Evolutionary conservation across 2,888 invertebrate genomes (phyloP).

Genomic region (Acanthosepion esculentum): DNA sequence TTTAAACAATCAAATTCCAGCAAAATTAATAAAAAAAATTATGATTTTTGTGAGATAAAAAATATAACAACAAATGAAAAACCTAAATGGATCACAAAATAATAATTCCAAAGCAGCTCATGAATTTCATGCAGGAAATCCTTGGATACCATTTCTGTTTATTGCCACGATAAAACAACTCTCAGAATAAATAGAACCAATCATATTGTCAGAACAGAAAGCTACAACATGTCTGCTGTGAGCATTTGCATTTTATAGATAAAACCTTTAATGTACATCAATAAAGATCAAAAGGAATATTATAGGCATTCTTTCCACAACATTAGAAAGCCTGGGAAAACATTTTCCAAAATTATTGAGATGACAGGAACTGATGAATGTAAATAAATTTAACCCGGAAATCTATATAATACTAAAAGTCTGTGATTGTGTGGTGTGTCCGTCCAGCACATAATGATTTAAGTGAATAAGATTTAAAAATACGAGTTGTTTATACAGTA

Average conservation of each 20-base stretch:
- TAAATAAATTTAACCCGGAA: no score
- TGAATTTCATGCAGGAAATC: not conserved
- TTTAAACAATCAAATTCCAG: not conserved
- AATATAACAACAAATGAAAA: not conserved
- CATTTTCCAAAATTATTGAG: no score
- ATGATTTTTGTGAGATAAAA: not conserved
- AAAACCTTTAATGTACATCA: conserved; percentile 9
- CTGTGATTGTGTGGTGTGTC: no score
- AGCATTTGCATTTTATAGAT: not conserved
- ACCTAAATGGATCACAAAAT: not conserved
- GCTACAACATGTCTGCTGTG: not conserved
- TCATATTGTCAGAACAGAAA: not conserved
- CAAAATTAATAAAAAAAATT: not conserved
- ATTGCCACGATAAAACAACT: not conserved
- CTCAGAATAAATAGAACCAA: not conserved
- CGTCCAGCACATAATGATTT: no score
- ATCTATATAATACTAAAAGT: no score
- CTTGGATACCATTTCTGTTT: not conserved
- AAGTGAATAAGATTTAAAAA: no score
- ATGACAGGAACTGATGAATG: no score
- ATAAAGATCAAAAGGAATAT: conserved; percentile 8
- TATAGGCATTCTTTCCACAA: not conserved
- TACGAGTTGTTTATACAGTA: no score
- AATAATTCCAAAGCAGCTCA: not conserved
- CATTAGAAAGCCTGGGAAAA: no score